Evolutionary conservation across 2,113 vertebrate genomes (phyloP).

Genomic region (Melanerpes aurifrons): DNA sequence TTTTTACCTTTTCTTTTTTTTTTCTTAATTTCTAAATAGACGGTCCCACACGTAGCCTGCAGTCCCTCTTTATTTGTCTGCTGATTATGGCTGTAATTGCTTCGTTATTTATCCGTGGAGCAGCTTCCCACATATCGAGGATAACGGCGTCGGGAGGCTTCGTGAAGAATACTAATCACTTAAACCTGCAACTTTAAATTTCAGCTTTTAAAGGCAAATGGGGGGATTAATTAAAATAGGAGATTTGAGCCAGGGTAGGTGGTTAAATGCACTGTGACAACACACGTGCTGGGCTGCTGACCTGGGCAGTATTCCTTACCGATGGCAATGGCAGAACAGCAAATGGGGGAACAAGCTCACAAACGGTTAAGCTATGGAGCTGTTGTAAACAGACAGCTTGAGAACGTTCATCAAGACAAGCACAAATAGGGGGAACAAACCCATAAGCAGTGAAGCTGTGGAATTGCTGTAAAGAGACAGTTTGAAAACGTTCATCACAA

Average conservation of each 20-base stretch:
- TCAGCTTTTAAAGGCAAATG: not conserved
- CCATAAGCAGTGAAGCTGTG: not conserved
- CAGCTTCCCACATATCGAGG: not conserved
- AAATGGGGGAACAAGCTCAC: not conserved
- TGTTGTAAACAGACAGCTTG: not conserved
- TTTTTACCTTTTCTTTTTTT: not conserved
- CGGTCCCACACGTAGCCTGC: not conserved
- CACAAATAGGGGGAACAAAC: not conserved
- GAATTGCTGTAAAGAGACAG: not conserved
- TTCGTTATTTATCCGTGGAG: not conserved
- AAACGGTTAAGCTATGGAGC: not conserved
- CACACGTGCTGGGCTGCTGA: not conserved
- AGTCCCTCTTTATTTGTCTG: not conserved
- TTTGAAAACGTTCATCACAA: not conserved
- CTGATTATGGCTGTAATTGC: slow-evolving; percentile 33
- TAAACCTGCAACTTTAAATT: slow-evolving; percentile 37
- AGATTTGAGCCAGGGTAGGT: not conserved
- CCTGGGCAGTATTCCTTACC: not conserved
- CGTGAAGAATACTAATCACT: slow-evolving; percentile 18
- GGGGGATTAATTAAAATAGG: slow-evolving; percentile 21
- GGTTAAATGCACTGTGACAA: not conserved
- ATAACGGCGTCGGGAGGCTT: not conserved
- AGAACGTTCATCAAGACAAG: not conserved
- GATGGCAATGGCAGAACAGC: not conserved
- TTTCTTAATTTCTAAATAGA: not conserved